These are phyloP conservation scores for Desoria tigrina DNA, from an alignment of 2,888 invertebrate genomes.

Conservation along the genomic window DNA sequence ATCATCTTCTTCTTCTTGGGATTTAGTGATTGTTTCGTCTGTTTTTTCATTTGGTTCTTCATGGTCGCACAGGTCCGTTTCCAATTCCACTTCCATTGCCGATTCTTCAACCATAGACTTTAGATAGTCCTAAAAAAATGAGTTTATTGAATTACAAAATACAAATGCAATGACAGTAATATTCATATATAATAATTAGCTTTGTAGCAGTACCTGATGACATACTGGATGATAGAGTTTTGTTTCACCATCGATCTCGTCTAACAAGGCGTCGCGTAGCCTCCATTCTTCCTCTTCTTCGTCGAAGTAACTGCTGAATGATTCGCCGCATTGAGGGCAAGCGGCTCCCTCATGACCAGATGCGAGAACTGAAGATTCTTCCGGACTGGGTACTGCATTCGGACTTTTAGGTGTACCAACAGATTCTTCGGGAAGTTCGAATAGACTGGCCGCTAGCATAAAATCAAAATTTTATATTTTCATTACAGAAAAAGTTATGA, in stretches of 20 bases:
- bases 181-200: background rate
- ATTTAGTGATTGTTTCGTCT: conserved; percentile 23
- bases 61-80: conserved; percentile 60
- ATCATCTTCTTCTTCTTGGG: conserved; percentile 46
- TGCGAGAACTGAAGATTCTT: conserved; percentile 60
- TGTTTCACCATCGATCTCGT: conserved; percentile 65
- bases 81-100: conserved; percentile 57
- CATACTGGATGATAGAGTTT: conserved; percentile 86
- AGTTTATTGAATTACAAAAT: background rate
- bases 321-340: conserved; percentile 89
- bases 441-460: conserved; percentile 86
- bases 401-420: conserved; percentile 56
- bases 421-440: conserved; percentile 67
- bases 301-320: conserved; percentile 92
- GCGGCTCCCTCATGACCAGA: conserved; percentile 64
- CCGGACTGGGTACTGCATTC: conserved; percentile 60
- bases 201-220: conserved; percentile 57
- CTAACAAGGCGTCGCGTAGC: conserved; percentile 70
- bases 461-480: too few species aligned
- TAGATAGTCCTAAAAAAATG: conserved; percentile 39
- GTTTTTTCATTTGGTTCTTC: conserved; percentile 55
- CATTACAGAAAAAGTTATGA: too few species aligned
- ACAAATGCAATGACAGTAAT: background rate
- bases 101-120: conserved; percentile 54
- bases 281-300: conserved; percentile 99